Percentiles rank a stretch among this genome's conserved stretches.
Conservation (phyloP, 2,797 vertebrate genomes). For the Ciconia nigra region DNA sequence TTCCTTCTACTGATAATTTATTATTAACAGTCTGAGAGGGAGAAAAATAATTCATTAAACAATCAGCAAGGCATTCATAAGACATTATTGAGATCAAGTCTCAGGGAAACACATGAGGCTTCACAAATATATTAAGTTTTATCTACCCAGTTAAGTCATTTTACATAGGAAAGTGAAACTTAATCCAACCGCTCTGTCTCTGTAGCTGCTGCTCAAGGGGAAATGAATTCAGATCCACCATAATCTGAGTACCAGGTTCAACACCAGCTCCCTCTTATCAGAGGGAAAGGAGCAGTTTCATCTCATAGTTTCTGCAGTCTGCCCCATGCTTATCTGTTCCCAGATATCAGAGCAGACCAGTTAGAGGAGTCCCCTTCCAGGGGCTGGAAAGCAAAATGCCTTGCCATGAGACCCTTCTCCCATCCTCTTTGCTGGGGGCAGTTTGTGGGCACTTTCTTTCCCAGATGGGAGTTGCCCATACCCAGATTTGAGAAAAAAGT, state of each 20-base stretch:
- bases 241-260: slow-evolving; percentile 57
- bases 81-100: slow-evolving; percentile 45
- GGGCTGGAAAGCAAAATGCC: neutral
- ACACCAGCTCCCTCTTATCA: slow-evolving; percentile 11
- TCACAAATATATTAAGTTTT: slow-evolving; percentile 56
- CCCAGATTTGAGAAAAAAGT: neutral
- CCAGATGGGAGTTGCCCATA: neutral
- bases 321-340: neutral
- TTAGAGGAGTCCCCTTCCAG: neutral
- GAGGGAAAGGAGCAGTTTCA: slow-evolving; percentile 32
- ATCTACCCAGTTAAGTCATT: slow-evolving; percentile 59
- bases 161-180: slow-evolving; percentile 47
- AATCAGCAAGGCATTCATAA: slow-evolving; percentile 49
- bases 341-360: neutral
- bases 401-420: neutral
- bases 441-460: neutral
- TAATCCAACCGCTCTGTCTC: slow-evolving; percentile 49
- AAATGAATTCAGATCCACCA: slow-evolving; percentile 41
- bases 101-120: slow-evolving; percentile 42
- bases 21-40: slow-evolving; percentile 36
- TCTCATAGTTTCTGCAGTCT: slow-evolving; percentile 13
- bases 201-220: slow-evolving; percentile 26
- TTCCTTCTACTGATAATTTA: slow-evolving; percentile 16
- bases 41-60: slow-evolving; percentile 63
- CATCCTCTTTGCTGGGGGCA: neutral